A percentile compares a stretch with the other conserved stretches of the same genome.
Evolutionary conservation across 2,888 invertebrate genomes (phyloP).

Genomic region (Diploptera punctata): DNA sequence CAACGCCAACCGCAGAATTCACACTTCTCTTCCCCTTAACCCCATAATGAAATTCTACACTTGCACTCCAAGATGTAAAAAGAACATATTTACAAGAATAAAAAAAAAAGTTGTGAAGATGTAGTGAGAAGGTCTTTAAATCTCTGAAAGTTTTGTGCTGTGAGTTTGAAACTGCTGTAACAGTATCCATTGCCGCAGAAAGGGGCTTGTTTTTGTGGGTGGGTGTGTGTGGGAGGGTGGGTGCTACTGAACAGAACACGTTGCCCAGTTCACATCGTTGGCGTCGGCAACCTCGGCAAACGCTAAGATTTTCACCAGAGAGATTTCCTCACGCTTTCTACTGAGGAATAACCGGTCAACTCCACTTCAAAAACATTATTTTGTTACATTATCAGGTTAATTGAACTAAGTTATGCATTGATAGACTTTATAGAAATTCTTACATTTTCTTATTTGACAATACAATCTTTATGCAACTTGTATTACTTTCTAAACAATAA

Average conservation of each 20-base stretch:
- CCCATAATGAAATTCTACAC: too few species aligned
- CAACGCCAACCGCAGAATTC: too few species aligned
- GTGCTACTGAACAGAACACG: slow-evolving; percentile 13
- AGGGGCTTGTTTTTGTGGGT: neutral
- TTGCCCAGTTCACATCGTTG: slow-evolving; percentile 33
- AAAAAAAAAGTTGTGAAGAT: slow-evolving; percentile 4
- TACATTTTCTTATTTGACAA: too few species aligned
- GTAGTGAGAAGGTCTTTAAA: slow-evolving; percentile 9
- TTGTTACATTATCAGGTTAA: too few species aligned
- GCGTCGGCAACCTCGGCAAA: slow-evolving; percentile 33
- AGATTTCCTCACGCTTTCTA: slow-evolving; percentile 27
- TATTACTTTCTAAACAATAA: too few species aligned
- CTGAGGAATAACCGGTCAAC: slow-evolving; percentile 13
- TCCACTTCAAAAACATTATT: neutral
- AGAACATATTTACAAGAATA: neutral
- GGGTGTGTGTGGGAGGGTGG: neutral
- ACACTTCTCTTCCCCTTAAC: too few species aligned
- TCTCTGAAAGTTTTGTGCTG: slow-evolving; percentile 12
- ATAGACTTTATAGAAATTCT: too few species aligned
- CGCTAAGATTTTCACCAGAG: slow-evolving; percentile 36
- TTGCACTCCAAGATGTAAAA: neutral
- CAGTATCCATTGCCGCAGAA: slow-evolving; percentile 10
- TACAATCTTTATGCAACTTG: too few species aligned
- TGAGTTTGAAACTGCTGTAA: neutral
- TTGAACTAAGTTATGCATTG: too few species aligned